A percentile compares a stretch with the other conserved stretches of the same genome.
Evolutionary conservation across 2,113 vertebrate species (phyloP).

Genomic region (Sapajus apella): DNA sequence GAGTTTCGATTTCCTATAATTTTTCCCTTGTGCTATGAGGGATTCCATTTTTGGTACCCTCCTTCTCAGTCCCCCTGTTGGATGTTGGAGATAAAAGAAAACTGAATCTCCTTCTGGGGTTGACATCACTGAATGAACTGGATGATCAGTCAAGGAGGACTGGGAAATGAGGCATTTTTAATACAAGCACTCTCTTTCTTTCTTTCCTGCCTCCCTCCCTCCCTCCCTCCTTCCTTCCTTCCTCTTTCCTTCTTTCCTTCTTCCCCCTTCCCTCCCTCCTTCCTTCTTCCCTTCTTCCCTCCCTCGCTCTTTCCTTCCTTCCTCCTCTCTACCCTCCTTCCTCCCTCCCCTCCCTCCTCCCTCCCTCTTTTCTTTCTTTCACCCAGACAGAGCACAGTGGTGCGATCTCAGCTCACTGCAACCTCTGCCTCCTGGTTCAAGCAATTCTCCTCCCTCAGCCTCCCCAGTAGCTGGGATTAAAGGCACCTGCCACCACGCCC

Average conservation of each 20-base stretch:
- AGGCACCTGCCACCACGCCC: no score
- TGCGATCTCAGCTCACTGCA: no score
- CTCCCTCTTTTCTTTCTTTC: no score
- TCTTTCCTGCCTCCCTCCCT: rapidly evolving
- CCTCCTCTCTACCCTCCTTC: no score
- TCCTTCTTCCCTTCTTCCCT: rapidly evolving
- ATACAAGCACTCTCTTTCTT: neutral
- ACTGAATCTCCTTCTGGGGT: neutral
- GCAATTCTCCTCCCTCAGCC: no score
- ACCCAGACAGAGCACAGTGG: no score
- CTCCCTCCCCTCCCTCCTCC: no score
- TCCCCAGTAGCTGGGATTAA: no score
- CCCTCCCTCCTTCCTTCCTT: no score
- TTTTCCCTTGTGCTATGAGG: neutral
- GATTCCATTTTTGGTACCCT: neutral
- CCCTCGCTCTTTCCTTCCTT: no score
- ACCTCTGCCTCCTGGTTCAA: no score
- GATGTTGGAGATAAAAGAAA: neutral
- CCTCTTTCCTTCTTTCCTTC: no score
- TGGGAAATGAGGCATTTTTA: neutral
- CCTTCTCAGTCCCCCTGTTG: neutral
- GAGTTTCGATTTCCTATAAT: neutral
- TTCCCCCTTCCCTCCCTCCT: rapidly evolving
- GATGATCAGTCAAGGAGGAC: neutral
- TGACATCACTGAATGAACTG: neutral